These are phyloP conservation scores for Mus spicilegus DNA, from an alignment of 2,113 vertebrate genomes.

Conservation along the genomic window DNA sequence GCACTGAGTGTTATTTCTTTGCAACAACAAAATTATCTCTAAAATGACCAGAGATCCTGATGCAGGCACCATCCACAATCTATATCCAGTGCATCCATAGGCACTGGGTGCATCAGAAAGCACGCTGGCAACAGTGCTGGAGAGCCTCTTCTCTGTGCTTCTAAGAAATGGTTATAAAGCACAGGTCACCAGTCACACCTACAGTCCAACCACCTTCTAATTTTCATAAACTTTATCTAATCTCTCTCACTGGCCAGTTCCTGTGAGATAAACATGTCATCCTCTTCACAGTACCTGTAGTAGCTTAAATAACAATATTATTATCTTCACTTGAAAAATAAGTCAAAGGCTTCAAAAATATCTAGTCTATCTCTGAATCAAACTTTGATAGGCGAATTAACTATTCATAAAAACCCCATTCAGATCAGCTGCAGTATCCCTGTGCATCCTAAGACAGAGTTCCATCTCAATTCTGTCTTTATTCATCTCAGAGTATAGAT, in stretches of 20 bases:
- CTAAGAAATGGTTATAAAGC: background rate
- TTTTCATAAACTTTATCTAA: constrained; percentile 53
- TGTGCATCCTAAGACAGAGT: background rate
- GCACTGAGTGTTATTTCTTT: constrained; percentile 58
- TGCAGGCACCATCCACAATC: background rate
- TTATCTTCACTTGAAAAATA: constrained; percentile 59
- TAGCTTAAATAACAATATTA: constrained; percentile 24
- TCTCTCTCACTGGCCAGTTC: constrained; percentile 29
- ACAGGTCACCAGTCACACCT: background rate
- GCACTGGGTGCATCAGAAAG: background rate
- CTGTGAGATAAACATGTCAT: constrained; percentile 54
- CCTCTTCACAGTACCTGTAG: constrained; percentile 25
- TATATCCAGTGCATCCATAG: constrained; percentile 20
- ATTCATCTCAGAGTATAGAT: constrained; percentile 32
- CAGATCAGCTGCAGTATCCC: constrained; percentile 11
- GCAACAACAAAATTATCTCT: constrained; percentile 47
- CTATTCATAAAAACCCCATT: background rate
- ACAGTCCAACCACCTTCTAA: constrained; percentile 31
- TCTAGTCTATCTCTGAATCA: constrained; percentile 46
- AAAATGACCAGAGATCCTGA: constrained; percentile 52
- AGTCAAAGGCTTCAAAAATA: constrained; percentile 54
- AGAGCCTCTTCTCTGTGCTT: constrained; percentile 46
- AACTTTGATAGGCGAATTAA: constrained; percentile 39
- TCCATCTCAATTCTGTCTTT: constrained; percentile 64
- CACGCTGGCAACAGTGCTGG: background rate